Evolutionary conservation across 2,113 vertebrate genomes (phyloP).

Genomic region (Harpagus bidentatus): DNA sequence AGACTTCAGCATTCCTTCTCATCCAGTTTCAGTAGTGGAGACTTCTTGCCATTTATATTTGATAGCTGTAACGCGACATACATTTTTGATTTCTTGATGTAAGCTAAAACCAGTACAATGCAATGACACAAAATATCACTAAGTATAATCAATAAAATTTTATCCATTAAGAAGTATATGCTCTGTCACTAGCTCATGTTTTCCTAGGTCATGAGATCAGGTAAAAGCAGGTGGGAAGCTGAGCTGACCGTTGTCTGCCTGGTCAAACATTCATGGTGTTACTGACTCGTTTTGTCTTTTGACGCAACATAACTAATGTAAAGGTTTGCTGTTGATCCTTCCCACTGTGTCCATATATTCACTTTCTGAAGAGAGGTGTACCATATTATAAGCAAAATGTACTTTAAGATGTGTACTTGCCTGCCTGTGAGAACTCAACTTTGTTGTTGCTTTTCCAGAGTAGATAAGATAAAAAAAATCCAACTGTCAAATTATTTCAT

Average conservation of each 20-base stretch:
- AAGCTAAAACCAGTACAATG: background rate
- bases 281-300: background rate
- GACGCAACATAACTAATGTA: background rate
- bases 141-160: background rate
- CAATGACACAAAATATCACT: background rate
- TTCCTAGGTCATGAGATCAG: background rate
- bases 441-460: background rate
- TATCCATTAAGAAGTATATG: background rate
- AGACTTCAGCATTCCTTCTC: background rate
- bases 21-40: background rate
- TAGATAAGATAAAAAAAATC: background rate
- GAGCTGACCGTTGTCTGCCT: background rate
- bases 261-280: background rate
- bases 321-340: background rate
- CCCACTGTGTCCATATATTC: background rate
- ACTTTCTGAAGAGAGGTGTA: background rate
- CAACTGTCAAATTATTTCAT: background rate
- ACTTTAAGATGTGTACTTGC: background rate
- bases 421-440: background rate
- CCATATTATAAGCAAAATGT: background rate
- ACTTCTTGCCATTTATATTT: background rate
- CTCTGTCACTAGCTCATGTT: background rate
- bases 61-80: background rate
- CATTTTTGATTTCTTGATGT: background rate
- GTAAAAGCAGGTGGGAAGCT: background rate